Base-by-base conservation (phyloP, 2,888 invertebrate species). In the Oligia strigilis region DNA sequence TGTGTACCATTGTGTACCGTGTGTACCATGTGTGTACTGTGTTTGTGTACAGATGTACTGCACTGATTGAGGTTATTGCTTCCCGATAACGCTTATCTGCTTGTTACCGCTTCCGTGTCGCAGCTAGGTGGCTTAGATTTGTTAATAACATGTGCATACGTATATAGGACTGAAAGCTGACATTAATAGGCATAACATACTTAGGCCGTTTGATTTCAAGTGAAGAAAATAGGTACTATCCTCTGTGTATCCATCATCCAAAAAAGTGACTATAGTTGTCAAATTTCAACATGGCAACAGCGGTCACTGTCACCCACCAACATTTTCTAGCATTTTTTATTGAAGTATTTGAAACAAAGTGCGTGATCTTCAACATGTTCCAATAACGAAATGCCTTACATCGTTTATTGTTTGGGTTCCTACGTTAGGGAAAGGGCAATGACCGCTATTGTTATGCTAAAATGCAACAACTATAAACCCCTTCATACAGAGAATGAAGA, bases 41-140 rank as follows among this genome's bases (percentile, higher is more conserved):
- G 65, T 81, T 77, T 67, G 72, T 75, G 65, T 71, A 75, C 67
- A 71, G 69, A 87, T 80, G 75, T 83, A 81, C 64, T 80, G 46
- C 36, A 80, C 66, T 86, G 86, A 87, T 86, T 84, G 83, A 82
- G 87, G 86, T 88, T 84, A 87, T 82, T 77, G 82, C 67, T 79
- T 79, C 67, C 66, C 77, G 87, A 87, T 87, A 86, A 11, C 79
- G 70, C 79, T 87, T 87, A 87, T 87, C 87, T 79, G 17, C 82
- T 52, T 9, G 75, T 80, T 75, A 82, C 70, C 67, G 49, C 73
- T 87, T 86, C 88, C 88, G 82, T 78, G 80, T 88, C 19, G 77
- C 11, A n/a, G 79, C 69, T 36, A 72, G 78, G 49, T 67, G 58
- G 75, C 72, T 78, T 67, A 82, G 70, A 75, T 86, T 82, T 72